A percentile compares a stretch with the other conserved stretches of the same genome.
Evolutionary conservation across 1,140 invertebrate genomes (phyloP).

Genomic region (Pachypsylla venusta): DNA sequence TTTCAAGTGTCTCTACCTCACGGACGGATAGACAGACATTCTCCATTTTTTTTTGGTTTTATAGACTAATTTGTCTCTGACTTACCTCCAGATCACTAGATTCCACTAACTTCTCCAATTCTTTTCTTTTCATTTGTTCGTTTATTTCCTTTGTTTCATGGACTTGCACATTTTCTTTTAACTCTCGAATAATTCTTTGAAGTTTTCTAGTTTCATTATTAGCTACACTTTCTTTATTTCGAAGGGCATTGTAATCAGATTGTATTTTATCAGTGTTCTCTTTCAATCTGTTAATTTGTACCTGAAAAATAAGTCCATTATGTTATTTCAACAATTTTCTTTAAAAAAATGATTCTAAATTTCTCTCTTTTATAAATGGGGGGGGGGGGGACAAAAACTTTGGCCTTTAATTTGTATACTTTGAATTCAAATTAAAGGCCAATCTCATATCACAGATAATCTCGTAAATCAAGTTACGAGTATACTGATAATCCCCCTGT

Average conservation of each 20-base stretch:
- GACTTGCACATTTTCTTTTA: slow-evolving; percentile 51
- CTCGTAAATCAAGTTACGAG: not conserved
- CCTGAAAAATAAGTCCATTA: too few relatives aligned
- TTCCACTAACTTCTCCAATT: slow-evolving; percentile 52
- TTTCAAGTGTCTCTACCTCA: too few relatives aligned
- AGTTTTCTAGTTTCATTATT: slow-evolving; percentile 60
- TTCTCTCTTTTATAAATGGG: not conserved
- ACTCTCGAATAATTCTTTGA: slow-evolving; percentile 47
- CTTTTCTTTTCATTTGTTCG: slow-evolving; percentile 45
- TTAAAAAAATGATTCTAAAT: not conserved
- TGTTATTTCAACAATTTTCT: too few relatives aligned
- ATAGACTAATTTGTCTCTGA: too few relatives aligned
- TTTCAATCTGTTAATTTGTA: slow-evolving; percentile 61
- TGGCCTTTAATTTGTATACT: not conserved
- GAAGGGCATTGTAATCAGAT: slow-evolving; percentile 50
- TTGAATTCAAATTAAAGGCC: too few relatives aligned
- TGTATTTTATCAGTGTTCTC: slow-evolving; percentile 68
- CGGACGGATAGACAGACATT: too few relatives aligned
- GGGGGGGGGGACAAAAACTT: not conserved
- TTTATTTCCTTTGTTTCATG: slow-evolving; percentile 53
- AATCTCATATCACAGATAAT: not conserved
- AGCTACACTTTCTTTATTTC: slow-evolving; percentile 52
- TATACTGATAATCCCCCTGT: not conserved
- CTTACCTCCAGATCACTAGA: slow-evolving; percentile 40
- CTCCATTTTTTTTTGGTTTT: not conserved